Percentiles rank a stretch among this genome's conserved stretches.
phyloP scores from a whole-genome alignment of 2,888 invertebrate genomes.

The Protodeltote pygarga region DNA sequence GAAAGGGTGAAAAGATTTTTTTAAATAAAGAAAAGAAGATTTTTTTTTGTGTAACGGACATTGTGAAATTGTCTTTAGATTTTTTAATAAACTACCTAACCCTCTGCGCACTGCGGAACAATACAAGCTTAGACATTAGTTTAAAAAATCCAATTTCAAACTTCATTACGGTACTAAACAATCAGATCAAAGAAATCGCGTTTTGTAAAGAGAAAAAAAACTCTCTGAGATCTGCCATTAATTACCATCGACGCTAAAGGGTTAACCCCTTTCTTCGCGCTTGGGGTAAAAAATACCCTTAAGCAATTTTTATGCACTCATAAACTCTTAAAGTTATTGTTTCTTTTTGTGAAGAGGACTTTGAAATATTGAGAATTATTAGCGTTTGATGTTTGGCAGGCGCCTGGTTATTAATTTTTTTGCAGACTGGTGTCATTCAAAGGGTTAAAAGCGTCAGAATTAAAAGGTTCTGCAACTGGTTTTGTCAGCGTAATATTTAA shows the following conservation, averaged over 20 bases:
- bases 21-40: too few relatives aligned
- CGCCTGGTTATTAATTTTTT: slow-evolving; percentile 41
- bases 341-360: slow-evolving; percentile 76
- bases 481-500: slow-evolving; percentile 35
- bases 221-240: slow-evolving; percentile 77
- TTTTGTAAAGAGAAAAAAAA: slow-evolving; percentile 57
- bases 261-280: slow-evolving; percentile 71
- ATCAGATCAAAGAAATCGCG: slow-evolving; percentile 70
- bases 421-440: slow-evolving; percentile 29
- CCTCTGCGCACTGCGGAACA: background rate
- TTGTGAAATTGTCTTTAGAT: too few relatives aligned
- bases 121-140: background rate
- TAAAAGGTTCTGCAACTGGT: slow-evolving; percentile 34
- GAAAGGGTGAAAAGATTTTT: too few relatives aligned
- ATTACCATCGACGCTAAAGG: slow-evolving; percentile 79
- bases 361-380: slow-evolving; percentile 82
- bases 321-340: slow-evolving; percentile 81
- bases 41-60: too few relatives aligned
- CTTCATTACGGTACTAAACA: slow-evolving; percentile 60
- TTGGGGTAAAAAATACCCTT: slow-evolving; percentile 66
- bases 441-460: slow-evolving; percentile 39
- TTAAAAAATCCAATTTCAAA: slow-evolving; percentile 37
- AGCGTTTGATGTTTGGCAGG: slow-evolving; percentile 75
- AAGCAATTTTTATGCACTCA: slow-evolving; percentile 76
- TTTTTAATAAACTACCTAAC: background rate